Evolutionary conservation across 2,888 invertebrate genomes (phyloP), one percentile per base, ranked within the genome.

Genomic region (Neoscelio sp.): DNA sequence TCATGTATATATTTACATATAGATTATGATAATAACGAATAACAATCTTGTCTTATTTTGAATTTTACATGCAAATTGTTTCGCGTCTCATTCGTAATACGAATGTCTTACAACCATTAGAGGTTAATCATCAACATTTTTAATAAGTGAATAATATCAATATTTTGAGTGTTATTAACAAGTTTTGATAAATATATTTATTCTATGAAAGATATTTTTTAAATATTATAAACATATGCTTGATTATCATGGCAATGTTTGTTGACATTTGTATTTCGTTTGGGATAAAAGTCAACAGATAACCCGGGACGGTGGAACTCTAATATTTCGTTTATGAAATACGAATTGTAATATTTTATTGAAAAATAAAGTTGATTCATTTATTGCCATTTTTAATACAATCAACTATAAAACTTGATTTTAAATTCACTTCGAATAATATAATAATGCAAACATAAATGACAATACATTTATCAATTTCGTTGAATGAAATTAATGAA

Each of bases 1-100:
- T 87, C 84, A 86, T 87, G 88, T 88, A 85, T 56, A 83, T 81
- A 83, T 23, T 44, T 81, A 73, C 74, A 80, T 80, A 78, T 76
- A 81, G 56, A 75, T 52, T 48, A 64, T 42, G 42, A 71, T 42
- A 7, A 30, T 60, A 68, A 58, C 23, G 18, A 52, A 67, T 5
- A 26, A 67, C 44, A 15, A 58, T 67, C 52, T 67, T 74, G 44
- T 58, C 64, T 74, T 74, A 23, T 23, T 67, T 67, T 50, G 18
- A 46, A 71, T 10, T 50, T 42, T 28, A 54, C 7, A 26, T 5
- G 28, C 3, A 28, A 54, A 38, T 33, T 13, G 28, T 54, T 33
- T 28, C 7, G 18, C 20, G 20, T 6, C 15, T 35, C 17, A n/a
- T 0, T 30, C 30, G 18, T 4, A 28, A 28, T 18, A 10, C 56